Evolutionary conservation across 1,140 invertebrate species (phyloP), one percentile per base, ranked within the genome.

Genomic region (Apis laboriosa): DNA sequence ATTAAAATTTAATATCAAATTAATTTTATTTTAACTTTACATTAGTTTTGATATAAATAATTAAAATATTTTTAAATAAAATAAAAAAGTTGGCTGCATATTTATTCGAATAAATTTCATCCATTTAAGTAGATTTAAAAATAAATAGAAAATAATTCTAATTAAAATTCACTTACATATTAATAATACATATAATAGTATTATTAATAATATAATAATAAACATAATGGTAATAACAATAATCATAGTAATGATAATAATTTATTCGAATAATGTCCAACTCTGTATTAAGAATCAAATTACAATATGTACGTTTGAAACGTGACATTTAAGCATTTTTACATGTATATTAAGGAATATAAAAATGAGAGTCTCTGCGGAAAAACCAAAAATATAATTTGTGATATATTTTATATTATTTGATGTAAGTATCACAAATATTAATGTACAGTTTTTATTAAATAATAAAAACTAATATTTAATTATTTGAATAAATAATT

Each of bases 261-360:
- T 82, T 82, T 82, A 82, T 82, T 82, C 80, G 80, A 82, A 82
- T 82, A 82, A 77, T 53, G 80, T 82, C 80, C 80, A 82, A 82
- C 80, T 82, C 80, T 70, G n/a, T 77, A 70, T 49, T 73, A 77
- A 82, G 64, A 77, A 55, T 77, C 64, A 82, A 82, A 82, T 77
- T 82, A 77, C 80, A 82, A 82, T 82, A 77, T 68, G 55, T 81
- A 82, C 56, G 73, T 77, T 77, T 70, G 43, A 82, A 82, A 77
- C 74, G 34, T 67, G 49, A 64, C 43, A 55, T 77, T 82, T 61
- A 82, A 82, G 80, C 80, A 82, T 82, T 82, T 82, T 82, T 82
- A 82, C 80, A 82, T 55, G 74, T 82, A 64, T 74, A 77, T 82
- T 82, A 77, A 82, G 64, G 70, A 77, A 82, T 82, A 55, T 49